These are phyloP conservation scores for Phataginus tetradactyla DNA, from an alignment of 2,797 vertebrate genomes.

Conservation along the genomic window DNA sequence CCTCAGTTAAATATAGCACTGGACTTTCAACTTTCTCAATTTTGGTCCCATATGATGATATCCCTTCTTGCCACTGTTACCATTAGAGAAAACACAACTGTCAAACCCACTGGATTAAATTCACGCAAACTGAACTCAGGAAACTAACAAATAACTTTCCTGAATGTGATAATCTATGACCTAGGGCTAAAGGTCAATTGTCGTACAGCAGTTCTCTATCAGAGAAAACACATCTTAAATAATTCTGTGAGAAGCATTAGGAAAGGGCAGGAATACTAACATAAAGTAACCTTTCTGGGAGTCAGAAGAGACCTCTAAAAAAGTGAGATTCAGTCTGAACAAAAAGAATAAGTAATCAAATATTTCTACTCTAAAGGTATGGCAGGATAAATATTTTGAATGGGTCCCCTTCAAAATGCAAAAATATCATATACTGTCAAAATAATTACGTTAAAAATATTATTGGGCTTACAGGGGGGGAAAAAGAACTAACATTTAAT, in stretches of 20 bases:
- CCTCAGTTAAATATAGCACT: not conserved
- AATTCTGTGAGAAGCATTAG: not conserved
- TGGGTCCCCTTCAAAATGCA: not conserved
- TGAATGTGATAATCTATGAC: not conserved
- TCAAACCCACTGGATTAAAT: not conserved
- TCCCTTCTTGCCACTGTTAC: not conserved
- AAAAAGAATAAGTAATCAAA: not conserved
- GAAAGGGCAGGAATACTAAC: not conserved
- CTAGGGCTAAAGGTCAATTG: not conserved
- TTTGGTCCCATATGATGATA: not conserved
- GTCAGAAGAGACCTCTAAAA: not conserved
- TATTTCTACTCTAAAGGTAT: not conserved
- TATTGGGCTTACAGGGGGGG: not conserved
- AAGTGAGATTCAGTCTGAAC: not conserved
- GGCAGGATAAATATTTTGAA: not conserved
- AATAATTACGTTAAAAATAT: not conserved
- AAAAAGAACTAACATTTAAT: not conserved
- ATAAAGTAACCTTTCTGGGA: not conserved
- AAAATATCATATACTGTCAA: not conserved
- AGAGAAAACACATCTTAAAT: not conserved
- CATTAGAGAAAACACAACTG: not conserved
- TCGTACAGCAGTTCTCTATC: not conserved
- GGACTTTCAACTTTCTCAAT: not conserved
- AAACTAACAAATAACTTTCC: not conserved
- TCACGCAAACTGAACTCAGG: not conserved